Conservation (phyloP, 1,140 invertebrate species). For the Marisa cornuarietis region DNA sequence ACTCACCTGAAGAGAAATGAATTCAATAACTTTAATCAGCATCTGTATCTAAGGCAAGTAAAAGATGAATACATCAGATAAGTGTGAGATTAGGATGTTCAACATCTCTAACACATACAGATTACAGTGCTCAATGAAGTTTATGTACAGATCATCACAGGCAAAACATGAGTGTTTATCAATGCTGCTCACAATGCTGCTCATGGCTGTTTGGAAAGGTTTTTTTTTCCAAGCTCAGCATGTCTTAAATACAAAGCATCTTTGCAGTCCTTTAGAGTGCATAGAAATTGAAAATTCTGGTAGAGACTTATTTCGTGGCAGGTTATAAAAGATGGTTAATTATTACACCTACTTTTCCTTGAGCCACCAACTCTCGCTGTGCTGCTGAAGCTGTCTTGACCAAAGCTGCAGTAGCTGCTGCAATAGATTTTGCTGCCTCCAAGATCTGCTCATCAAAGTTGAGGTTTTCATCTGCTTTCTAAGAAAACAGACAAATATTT, state of each 20-base stretch:
- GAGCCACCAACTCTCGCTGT: conserved; percentile 91
- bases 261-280: background rate
- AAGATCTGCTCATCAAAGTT: conserved; percentile 99
- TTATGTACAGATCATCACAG: no score
- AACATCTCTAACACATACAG: no score
- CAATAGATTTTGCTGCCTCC: conserved; percentile 97
- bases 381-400: conserved; percentile 96
- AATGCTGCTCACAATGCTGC: no score
- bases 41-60: no score
- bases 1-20: conserved; percentile 72
- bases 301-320: background rate
- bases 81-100: no score
- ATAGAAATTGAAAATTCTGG: background rate
- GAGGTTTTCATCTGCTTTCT: conserved; percentile 88
- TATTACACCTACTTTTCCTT: conserved; percentile 69
- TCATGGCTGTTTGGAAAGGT: background rate
- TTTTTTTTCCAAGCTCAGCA: background rate
- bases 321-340: background rate
- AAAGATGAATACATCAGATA: no score
- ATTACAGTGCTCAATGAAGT: no score
- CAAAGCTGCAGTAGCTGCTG: conserved; percentile 93
- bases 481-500: conserved; percentile 12
- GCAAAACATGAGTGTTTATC: no score
- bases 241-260: background rate
- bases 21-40: no score